Base-by-base conservation (phyloP, 2,797 vertebrate genomes). In the Argyrosomus regius region DNA sequence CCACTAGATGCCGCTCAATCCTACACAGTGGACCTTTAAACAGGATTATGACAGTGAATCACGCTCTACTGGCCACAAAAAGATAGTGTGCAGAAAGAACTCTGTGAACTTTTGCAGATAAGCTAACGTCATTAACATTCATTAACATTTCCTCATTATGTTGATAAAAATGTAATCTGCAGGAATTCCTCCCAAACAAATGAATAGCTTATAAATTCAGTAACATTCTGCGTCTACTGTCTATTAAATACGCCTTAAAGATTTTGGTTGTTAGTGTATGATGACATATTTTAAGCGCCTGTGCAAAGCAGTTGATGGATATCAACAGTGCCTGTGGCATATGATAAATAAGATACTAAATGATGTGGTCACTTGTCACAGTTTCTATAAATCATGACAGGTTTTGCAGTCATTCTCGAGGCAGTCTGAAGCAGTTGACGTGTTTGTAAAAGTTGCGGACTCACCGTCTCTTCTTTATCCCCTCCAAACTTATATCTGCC, bases 401-500 rank as follows among this genome's bases (percentile, higher is more conserved):
- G 20, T 50, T 20, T 10, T 1, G 11, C 49, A n/a, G 18, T n/a
- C 1, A 50, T n/a, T 50, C 48, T 20, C 20, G 18, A 49, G 18
- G 56, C 48, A 17, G 45, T 2, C n/a, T 50, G 45, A 41, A 26
- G 26, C 59, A 28, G 12, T 39, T 58, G 20, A 50, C 69, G 53
- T 50, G 5, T 74, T 75, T 50, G 54, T 56, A 14, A 67, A 84
- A 78, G 45, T 68, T 77, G 17, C 64, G 61, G 57, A 35, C 60
- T 78, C 77, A 8, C 59, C 43, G 59, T 72, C 46, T 50, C 63
- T 31, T 56, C 50, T 53, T 72, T 24, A 57, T 73, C 75, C 66
- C 57, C 79, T 62, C 73, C 12, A 65, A 77, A 85, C 65, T 62
- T 80, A 24, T 45, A 61, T 80, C 81, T 66, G 70, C 49, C 59